phyloP scores from a whole-genome alignment of 2,797 vertebrate genomes.

The Acanthiza pusilla region DNA sequence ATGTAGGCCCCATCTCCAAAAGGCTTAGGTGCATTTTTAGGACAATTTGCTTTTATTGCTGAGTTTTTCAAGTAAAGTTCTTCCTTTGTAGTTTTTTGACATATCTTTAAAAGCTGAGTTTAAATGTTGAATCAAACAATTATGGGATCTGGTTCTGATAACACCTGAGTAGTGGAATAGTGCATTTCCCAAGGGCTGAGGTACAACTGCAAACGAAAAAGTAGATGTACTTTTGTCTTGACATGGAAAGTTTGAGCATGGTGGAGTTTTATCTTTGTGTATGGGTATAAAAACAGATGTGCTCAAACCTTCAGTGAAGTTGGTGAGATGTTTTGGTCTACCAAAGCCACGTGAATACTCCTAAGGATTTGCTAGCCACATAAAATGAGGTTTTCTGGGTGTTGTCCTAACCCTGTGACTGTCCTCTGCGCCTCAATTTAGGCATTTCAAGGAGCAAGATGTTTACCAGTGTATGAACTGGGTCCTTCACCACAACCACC shows the following conservation, averaged over 20 bases:
- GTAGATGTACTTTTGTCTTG: background rate
- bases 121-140: background rate
- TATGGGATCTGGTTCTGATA: background rate
- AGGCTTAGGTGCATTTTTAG: background rate
- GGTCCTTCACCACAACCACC: background rate
- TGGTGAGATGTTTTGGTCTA: background rate
- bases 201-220: background rate
- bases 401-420: background rate
- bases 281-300: fast-evolving
- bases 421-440: background rate
- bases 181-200: background rate
- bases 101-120: background rate
- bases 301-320: background rate
- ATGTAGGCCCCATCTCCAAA: background rate
- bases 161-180: background rate
- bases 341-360: background rate
- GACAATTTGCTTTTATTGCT: background rate
- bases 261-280: background rate
- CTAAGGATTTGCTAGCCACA: background rate
- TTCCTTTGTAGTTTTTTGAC: background rate
- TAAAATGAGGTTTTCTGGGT: background rate
- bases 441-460: background rate
- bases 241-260: background rate
- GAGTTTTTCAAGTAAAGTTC: background rate
- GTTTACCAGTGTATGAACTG: background rate